These are phyloP conservation scores for Suncus etruscus DNA, from an alignment of 2,113 vertebrate species.

Conservation along the genomic window DNA sequence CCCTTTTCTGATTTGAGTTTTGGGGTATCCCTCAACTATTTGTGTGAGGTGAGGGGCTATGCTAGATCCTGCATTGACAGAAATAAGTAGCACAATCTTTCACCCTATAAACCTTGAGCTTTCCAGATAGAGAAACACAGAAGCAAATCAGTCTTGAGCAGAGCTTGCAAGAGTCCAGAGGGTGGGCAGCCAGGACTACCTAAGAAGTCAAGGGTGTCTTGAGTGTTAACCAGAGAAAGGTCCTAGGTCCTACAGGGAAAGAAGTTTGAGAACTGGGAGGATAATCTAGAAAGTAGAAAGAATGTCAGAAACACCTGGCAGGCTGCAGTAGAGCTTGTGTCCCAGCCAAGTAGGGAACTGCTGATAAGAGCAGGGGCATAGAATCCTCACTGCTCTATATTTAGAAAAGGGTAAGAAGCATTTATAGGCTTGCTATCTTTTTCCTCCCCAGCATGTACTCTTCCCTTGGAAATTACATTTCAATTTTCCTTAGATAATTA, in stretches of 20 bases:
- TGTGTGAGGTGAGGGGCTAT: no score
- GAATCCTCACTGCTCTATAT: background rate
- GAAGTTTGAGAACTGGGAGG: background rate
- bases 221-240: background rate
- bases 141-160: background rate
- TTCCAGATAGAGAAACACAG: background rate
- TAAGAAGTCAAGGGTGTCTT: background rate
- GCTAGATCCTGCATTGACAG: background rate
- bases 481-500: background rate
- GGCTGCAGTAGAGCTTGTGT: no score
- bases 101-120: rapidly evolving
- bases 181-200: background rate
- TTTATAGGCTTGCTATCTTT: background rate
- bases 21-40: no score
- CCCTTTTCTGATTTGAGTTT: no score
- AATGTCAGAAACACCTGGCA: no score
- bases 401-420: background rate
- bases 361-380: no score
- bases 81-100: background rate
- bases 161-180: background rate
- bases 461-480: background rate
- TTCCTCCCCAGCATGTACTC: background rate
- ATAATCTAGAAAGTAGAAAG: no score
- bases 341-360: no score
- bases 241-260: background rate